Conservation (phyloP, 2,888 invertebrate genomes). For the Habrosyne pyritoides region DNA sequence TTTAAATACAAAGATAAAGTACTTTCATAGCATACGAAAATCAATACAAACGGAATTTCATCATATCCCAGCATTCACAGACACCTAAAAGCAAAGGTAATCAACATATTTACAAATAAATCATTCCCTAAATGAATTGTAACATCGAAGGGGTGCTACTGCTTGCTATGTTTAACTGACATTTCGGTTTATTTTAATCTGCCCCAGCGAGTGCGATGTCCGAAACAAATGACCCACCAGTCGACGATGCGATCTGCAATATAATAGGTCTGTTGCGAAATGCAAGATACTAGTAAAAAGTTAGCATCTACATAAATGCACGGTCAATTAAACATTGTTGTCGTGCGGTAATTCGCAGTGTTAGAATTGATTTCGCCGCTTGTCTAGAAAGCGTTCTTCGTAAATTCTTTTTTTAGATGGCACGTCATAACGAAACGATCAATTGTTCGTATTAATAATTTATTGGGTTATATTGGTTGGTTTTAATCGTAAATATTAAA, state of each 20-base stretch:
- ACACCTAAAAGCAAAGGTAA: too few species aligned
- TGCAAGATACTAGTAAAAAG: not conserved
- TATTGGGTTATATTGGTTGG: not conserved
- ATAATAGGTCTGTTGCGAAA: not conserved
- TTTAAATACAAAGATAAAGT: too few species aligned
- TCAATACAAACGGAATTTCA: too few species aligned
- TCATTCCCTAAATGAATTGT: slow-evolving; percentile 10
- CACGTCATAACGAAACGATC: not conserved
- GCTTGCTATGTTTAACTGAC: slow-evolving; percentile 44
- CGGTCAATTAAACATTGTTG: not conserved
- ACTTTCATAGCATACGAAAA: too few species aligned
- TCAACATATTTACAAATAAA: too few species aligned
- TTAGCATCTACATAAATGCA: not conserved
- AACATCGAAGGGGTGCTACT: slow-evolving; percentile 6
- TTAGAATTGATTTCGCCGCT: not conserved
- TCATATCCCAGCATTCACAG: too few species aligned
- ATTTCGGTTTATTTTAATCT: slow-evolving; percentile 41
- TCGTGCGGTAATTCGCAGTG: not conserved
- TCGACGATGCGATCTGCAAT: not conserved
- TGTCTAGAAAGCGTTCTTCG: not conserved
- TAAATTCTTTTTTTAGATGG: not conserved
- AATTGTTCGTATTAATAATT: not conserved
- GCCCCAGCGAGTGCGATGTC: slow-evolving; percentile 8
- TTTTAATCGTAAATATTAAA: not conserved
- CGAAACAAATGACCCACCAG: slow-evolving; percentile 14